A percentile compares a stretch with the other conserved stretches of the same genome.
phyloP scores from a whole-genome alignment of 2,888 invertebrate species.

The Torymus texanus region DNA sequence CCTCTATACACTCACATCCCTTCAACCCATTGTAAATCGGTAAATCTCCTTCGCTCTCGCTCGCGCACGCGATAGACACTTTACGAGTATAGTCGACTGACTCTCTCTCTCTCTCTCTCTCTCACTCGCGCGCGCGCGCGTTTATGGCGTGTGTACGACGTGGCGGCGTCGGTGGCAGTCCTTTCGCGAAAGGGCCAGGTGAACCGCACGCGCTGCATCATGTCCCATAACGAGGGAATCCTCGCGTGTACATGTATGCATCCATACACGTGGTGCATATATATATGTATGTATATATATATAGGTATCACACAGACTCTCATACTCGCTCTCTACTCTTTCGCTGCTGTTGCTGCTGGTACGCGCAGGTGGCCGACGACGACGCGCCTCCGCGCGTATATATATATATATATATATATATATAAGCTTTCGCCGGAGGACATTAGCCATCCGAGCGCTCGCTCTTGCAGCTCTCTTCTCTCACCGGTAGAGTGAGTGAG shows the following conservation, averaged over 20 bases:
- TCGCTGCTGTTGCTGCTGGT: background rate
- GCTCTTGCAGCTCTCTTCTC: background rate
- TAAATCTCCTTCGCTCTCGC: slow-evolving; percentile 26
- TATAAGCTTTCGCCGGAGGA: background rate
- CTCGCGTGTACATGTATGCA: slow-evolving; percentile 24
- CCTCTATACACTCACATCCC: background rate
- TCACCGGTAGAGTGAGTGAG: background rate
- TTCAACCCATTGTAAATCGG: slow-evolving; percentile 47
- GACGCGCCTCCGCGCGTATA: slow-evolving; percentile 9
- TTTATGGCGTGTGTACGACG: slow-evolving; percentile 50
- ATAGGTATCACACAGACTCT: too few relatives aligned
- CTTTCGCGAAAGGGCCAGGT: slow-evolving; percentile 35
- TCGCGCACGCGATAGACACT: slow-evolving; percentile 41
- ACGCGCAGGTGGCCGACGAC: slow-evolving; percentile 24
- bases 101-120: slow-evolving; percentile 6
- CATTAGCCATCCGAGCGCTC: slow-evolving; percentile 10
- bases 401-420: background rate
- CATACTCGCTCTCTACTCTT: too few relatives aligned
- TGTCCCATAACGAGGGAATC: slow-evolving; percentile 42
- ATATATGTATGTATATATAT: too few relatives aligned
- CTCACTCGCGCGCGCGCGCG: slow-evolving; percentile 31
- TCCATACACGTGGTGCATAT: too few relatives aligned
- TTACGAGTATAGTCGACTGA: slow-evolving; percentile 44
- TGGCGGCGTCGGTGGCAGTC: slow-evolving; percentile 17
- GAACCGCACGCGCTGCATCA: slow-evolving; percentile 15